Base-by-base conservation (phyloP, 2,113 vertebrate genomes). In the Aplodontia rufa region DNA sequence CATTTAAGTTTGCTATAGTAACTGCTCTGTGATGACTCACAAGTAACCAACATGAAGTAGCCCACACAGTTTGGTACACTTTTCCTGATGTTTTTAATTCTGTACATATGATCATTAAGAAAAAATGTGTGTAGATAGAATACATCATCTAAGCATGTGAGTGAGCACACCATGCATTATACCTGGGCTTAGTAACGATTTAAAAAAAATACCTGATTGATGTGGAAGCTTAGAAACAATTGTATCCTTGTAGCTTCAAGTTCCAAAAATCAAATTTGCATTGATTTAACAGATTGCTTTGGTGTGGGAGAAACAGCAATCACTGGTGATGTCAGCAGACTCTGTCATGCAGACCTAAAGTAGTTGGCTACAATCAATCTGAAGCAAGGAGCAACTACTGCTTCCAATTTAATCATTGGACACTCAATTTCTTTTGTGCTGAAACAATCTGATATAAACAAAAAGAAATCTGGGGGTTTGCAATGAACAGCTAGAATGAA, bases 211-310 rank as follows among this genome's bases (percentile, higher is more conserved):
- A 97, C 97, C 97, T 97, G 96, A 96, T 79, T 98, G 98, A 98
- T 97, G 95, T 95, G 95, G 97, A 94, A 97, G 92, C 97, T 98
- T 97, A 97, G 96, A 98, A 98, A 98, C 95, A 79, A 90, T 96
- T 97, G 81, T 53, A 94, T 90, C 58, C 69, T 94, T 97, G 76
- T 80, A 93, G 96, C 93, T 97, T 98, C 53, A 16, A 98, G 97
- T 95, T 95, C 97, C 97, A 97, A 96, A 97, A 97, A 97, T 98
- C 96, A 97, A 97, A 97, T 90, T 93, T 97, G 83, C 87, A 97
- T 95, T 96, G 97, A 98, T 97, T 98, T 98, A 98, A 98, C 97
- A 96, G 93, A 96, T 58, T 19, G 20, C 94, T 96, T 84, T 13
- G 35, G 95, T 32, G 37, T 98, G 96, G 96, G 97, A 98, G 97